phyloP scores from a whole-genome alignment of 1,140 invertebrate species.

The Papilio polyxenes region DNA sequence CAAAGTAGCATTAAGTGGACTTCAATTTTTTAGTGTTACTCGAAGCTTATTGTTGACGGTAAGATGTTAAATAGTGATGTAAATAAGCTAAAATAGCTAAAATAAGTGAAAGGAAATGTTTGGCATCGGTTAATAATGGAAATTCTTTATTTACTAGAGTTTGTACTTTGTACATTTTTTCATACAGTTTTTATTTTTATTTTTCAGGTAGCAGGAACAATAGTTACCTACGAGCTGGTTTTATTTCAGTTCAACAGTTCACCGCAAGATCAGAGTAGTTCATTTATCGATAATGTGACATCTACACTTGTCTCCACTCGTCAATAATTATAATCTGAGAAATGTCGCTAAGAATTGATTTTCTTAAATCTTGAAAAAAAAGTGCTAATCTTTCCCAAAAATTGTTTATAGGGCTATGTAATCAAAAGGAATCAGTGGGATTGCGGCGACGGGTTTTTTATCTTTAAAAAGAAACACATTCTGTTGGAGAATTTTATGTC shows the following conservation, averaged over 20 bases:
- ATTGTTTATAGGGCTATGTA: no score
- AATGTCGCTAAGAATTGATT: background rate
- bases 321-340: background rate
- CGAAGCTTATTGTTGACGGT: slow-evolving; percentile 82
- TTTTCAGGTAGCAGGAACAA: slow-evolving; percentile 63
- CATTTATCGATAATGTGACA: background rate
- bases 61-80: slow-evolving; percentile 58
- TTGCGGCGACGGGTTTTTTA: no score
- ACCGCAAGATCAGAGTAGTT: background rate
- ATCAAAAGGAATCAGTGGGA: no score
- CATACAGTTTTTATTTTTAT: slow-evolving; percentile 30
- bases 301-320: background rate
- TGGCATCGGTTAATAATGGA: no score
- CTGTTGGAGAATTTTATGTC: background rate
- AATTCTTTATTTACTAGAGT: no score
- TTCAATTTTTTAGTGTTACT: slow-evolving; percentile 83
- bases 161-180: background rate
- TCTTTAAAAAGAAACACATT: background rate
- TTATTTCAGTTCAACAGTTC: slow-evolving; percentile 54
- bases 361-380: no score
- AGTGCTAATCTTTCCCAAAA: no score
- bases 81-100: no score
- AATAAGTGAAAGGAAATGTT: no score
- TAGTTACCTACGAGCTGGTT: slow-evolving; percentile 67
- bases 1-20: slow-evolving; percentile 82